Evolutionary conservation across 2,797 vertebrate genomes (phyloP).

Genomic region (Tolypeutes matacus): DNA sequence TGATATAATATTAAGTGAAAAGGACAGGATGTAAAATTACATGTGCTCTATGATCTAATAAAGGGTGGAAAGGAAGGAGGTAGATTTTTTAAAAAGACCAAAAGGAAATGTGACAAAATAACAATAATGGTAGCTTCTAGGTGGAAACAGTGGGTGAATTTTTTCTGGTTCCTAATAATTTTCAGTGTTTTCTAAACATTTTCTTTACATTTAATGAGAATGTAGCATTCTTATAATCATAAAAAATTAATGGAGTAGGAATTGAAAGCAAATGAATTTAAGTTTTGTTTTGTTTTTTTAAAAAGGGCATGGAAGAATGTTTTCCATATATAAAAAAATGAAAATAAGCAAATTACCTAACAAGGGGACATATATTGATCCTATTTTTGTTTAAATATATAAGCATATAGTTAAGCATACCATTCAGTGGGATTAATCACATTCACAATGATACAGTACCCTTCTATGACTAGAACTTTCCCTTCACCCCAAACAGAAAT

Average conservation of each 20-base stretch:
- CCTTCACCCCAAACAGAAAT: no score
- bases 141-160: not conserved
- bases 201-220: not conserved
- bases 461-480: no score
- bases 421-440: no score
- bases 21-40: not conserved
- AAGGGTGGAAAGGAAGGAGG: not conserved
- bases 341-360: not conserved
- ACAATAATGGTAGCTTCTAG: not conserved
- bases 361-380: not conserved
- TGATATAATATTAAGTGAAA: not conserved
- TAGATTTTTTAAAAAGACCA: not conserved
- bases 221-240: not conserved
- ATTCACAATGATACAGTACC: no score
- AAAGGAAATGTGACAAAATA: not conserved
- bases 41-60: not conserved
- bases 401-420: no score
- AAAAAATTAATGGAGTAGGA: not conserved
- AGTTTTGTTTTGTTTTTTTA: not conserved
- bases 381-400: not conserved
- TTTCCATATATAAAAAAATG: slow-evolving; percentile 8
- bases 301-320: not conserved
- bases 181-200: not conserved
- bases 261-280: slow-evolving; percentile 12
- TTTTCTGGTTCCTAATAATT: not conserved